phyloP scores from a whole-genome alignment of 2,888 invertebrate species.

The Lapara coniferarum region DNA sequence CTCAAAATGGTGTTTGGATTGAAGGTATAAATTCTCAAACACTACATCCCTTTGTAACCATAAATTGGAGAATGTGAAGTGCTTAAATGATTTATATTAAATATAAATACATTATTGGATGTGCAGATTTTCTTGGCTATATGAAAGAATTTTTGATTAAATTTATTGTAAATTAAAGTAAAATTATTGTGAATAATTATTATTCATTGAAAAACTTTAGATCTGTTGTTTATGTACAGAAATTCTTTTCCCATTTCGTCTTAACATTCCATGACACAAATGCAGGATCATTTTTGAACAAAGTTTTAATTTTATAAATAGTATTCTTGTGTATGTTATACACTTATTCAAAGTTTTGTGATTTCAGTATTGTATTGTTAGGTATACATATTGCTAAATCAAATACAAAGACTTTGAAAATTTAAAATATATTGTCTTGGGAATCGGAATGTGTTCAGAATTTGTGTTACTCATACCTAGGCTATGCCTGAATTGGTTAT shows the following conservation, averaged over 20 bases:
- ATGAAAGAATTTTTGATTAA: background rate
- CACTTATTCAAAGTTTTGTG: too few relatives aligned
- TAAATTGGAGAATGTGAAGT: background rate
- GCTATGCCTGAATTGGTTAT: background rate
- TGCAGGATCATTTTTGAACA: too few relatives aligned
- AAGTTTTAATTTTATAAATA: too few relatives aligned
- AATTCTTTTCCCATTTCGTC: background rate
- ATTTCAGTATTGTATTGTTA: too few relatives aligned
- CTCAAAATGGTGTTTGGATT: conserved; percentile 94
- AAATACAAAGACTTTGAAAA: too few relatives aligned
- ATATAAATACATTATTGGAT: conserved; percentile 6
- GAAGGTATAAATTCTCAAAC: conserved; percentile 81
- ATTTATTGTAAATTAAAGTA: conserved; percentile 7
- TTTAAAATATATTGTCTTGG: too few relatives aligned
- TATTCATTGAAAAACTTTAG: background rate
- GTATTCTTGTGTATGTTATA: too few relatives aligned
- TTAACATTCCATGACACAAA: background rate
- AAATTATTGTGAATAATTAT: background rate
- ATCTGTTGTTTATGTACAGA: background rate
- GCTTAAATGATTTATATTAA: conserved; percentile 2
- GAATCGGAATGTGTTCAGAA: background rate
- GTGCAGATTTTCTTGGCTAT: background rate
- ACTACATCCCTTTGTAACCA: background rate
- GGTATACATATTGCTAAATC: too few relatives aligned
- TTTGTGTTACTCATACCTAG: too few relatives aligned